These are phyloP conservation scores for Baronia brevicornis DNA, from an alignment of 2,888 invertebrate species.

Conservation along the genomic window DNA sequence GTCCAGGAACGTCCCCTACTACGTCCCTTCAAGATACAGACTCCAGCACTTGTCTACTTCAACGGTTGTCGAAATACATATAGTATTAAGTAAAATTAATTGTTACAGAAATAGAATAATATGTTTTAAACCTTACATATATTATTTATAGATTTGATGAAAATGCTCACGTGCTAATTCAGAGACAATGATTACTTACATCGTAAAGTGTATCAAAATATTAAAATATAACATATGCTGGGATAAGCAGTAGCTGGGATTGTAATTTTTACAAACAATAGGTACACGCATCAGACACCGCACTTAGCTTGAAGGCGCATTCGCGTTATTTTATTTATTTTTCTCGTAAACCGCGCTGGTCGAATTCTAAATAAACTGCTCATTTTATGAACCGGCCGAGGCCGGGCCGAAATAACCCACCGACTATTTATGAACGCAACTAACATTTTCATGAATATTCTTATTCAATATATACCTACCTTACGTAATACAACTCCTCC, in stretches of 20 bases:
- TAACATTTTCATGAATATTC: slow-evolving; percentile 17
- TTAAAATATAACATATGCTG: slow-evolving; percentile 31
- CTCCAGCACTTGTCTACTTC: no score
- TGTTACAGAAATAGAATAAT: no score
- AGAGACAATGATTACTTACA: slow-evolving; percentile 35
- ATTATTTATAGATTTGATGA: slow-evolving; percentile 10
- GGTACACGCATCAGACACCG: slow-evolving; percentile 20
- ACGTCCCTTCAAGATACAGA: no score
- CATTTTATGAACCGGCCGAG: slow-evolving; percentile 53
- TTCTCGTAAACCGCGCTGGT: slow-evolving; percentile 42
- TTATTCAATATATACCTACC: slow-evolving; percentile 4
- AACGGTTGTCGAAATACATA: no score
- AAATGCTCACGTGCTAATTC: slow-evolving; percentile 24
- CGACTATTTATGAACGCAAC: slow-evolving; percentile 29
- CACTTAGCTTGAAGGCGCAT: slow-evolving; percentile 19
- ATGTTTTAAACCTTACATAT: no score
- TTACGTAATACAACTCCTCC: no score
- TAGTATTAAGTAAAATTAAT: no score
- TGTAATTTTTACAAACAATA: slow-evolving; percentile 25
- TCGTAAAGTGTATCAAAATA: slow-evolving; percentile 25
- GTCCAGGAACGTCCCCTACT: no score
- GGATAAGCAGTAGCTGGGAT: no score
- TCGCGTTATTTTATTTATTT: slow-evolving; percentile 37
- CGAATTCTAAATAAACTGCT: slow-evolving; percentile 56
- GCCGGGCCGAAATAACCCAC: slow-evolving; percentile 43